A percentile compares a stretch with the other conserved stretches of the same genome.
Evolutionary conservation across 1,140 invertebrate genomes (phyloP).

Genomic region (Propsilocerus akamusi): DNA sequence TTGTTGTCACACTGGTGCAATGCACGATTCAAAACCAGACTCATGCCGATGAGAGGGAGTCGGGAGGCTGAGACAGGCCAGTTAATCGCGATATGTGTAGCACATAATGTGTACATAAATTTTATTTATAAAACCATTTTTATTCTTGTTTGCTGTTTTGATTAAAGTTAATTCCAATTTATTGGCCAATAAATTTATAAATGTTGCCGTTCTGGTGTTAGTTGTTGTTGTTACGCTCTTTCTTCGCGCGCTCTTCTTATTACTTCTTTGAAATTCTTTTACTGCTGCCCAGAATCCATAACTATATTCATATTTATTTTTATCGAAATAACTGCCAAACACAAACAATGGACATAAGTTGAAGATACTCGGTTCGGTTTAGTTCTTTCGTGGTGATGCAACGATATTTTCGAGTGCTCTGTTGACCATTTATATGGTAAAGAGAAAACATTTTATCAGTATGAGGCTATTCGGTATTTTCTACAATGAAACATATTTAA

Average conservation of each 20-base stretch:
- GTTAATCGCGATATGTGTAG: neutral
- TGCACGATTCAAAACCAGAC: too few relatives aligned
- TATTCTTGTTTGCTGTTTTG: conserved; percentile 3
- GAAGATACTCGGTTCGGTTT: neutral
- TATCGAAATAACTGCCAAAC: neutral
- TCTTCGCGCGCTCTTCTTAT: neutral
- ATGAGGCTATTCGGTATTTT: too few relatives aligned
- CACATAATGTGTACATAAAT: conserved; percentile 3
- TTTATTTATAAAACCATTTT: conserved; percentile 3
- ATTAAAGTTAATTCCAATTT: conserved; percentile 4
- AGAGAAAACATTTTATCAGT: too few relatives aligned
- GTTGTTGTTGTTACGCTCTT: neutral
- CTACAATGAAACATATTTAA: too few relatives aligned
- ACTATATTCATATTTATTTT: neutral
- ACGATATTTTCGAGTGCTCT: too few relatives aligned
- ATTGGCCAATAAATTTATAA: conserved; percentile 3
- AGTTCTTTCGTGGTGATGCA: too few relatives aligned
- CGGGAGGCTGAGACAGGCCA: too few relatives aligned
- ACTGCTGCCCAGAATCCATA: too few relatives aligned
- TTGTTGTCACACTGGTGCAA: too few relatives aligned
- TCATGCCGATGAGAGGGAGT: too few relatives aligned
- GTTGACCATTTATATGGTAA: too few relatives aligned
- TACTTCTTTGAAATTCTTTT: neutral
- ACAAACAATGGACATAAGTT: neutral
- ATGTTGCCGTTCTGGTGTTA: neutral